A percentile compares a stretch with the other conserved stretches of the same genome.
phyloP scores from a whole-genome alignment of 2,888 invertebrate genomes.

The Apotomis turbidana region DNA sequence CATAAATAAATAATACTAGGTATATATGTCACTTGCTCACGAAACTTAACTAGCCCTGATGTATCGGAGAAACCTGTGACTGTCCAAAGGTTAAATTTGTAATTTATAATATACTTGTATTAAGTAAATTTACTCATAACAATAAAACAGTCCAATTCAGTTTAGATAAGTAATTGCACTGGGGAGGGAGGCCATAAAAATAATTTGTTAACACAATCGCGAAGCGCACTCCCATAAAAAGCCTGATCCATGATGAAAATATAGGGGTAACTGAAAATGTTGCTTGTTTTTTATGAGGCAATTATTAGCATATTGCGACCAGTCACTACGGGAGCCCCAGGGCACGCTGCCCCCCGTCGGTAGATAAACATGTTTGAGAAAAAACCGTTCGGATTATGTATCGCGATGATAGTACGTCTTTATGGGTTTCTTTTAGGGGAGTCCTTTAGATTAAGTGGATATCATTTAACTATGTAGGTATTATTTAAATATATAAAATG shows the following conservation, averaged over 20 bases:
- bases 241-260: conserved; percentile 16
- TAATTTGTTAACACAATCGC: conserved; percentile 5
- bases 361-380: conserved; percentile 62
- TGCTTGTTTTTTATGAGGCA: conserved; percentile 45
- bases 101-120: too few relatives aligned
- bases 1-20: too few relatives aligned
- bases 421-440: conserved; percentile 28
- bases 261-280: conserved; percentile 33
- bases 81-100: too few relatives aligned
- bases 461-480: conserved; percentile 1
- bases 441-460: conserved; percentile 9
- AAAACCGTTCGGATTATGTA: conserved; percentile 34
- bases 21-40: too few relatives aligned
- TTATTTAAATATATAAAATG: neutral
- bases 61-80: too few relatives aligned
- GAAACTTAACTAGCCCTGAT: too few relatives aligned
- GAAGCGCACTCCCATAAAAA: conserved; percentile 9
- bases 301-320: conserved; percentile 67
- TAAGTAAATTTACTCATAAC: too few relatives aligned
- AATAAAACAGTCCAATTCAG: too few relatives aligned
- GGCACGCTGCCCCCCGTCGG: conserved; percentile 57
- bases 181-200: neutral
- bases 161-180: neutral
- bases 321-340: conserved; percentile 51
- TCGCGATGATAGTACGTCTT: conserved; percentile 35